Conservation (phyloP, 1,140 invertebrate species). For the Globodera ellingtonae region DNA sequence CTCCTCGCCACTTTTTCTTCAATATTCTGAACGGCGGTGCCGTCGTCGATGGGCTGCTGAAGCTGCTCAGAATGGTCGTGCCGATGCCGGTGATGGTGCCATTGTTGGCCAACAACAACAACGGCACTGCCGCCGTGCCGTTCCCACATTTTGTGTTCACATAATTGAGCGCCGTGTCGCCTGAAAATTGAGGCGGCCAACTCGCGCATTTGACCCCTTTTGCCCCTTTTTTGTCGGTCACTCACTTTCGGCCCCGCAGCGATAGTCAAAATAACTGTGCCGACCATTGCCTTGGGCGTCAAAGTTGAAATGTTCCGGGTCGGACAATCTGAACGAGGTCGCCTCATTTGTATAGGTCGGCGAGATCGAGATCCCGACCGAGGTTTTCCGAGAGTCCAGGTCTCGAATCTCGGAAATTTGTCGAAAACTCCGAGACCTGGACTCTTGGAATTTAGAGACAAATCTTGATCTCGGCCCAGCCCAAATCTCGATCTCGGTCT, state of each 20-base stretch:
- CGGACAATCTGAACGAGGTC: slow-evolving; percentile 43
- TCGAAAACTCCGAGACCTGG: too few relatives aligned
- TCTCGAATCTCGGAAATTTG: too few relatives aligned
- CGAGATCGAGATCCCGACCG: too few relatives aligned
- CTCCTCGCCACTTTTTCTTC: background rate
- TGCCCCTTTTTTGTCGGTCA: slow-evolving; percentile 18
- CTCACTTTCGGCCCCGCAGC: slow-evolving; percentile 51
- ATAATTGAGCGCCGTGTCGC: slow-evolving; percentile 39
- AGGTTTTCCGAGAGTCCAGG: too few relatives aligned
- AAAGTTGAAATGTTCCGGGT: slow-evolving; percentile 59
- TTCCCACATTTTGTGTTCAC: slow-evolving; percentile 25
- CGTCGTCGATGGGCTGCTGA: background rate
- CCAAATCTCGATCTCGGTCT: too few relatives aligned
- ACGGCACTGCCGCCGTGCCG: background rate
- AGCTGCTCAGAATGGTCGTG: too few relatives aligned
- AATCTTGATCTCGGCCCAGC: too few relatives aligned
- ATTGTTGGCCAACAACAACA: slow-evolving; percentile 7
- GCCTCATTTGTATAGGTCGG: too few relatives aligned
- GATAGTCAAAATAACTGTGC: slow-evolving; percentile 61
- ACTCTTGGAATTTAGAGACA: too few relatives aligned
- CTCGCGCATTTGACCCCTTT: background rate
- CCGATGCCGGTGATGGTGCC: too few relatives aligned
- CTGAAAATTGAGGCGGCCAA: slow-evolving; percentile 33
- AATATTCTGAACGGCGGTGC: background rate
- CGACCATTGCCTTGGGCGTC: slow-evolving; percentile 33